Base-by-base conservation (phyloP, 2,888 invertebrate species). In the Oligia fasciuncula region DNA sequence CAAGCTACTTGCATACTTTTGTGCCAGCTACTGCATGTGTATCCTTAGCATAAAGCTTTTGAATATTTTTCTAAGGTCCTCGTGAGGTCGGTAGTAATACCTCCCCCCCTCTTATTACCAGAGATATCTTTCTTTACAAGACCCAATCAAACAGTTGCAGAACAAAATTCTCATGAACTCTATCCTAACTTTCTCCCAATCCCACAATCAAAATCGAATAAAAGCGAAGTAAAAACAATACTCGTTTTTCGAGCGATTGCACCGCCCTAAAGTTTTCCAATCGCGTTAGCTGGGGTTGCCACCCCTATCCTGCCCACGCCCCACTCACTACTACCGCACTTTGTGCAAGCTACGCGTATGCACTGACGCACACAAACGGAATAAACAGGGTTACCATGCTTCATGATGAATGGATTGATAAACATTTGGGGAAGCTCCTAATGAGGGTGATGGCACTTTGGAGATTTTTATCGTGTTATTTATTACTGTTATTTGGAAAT, bases 181-280 rank as follows among this genome's bases (percentile, higher is more conserved):
- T 70, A 63, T 73, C 29, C 40, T 57, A 43, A 73, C 40, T 46
- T 43, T 60, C 19, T 76, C 17, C 54, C n/a, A 73, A 62, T 51
- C 60, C 54, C 57, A 77, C 80, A 83, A 82, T 77, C 43, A 78
- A 81, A 81, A 49, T 73, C 76, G 17, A 78, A 81, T 80, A 85
- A 76, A 86, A 87, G 77, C 35, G 43, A 73, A 84, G 73, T 84
- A 80, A 81, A 86, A 79, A 85, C 76, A 57, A 76, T 49, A 74
- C 82, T 89, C 86, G 87, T 90, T 87, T 90, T 81, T 85, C 85
- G 85, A 87, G 82, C 78, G 77, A 89, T 89, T 87, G 92, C 92
- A 91, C 96, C 90, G 90, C 96, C 92, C 96, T 96, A 94, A 80
- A 91, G 91, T 91, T 93, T 91, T 91, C 93, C 93, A 93, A 93